Conservation (phyloP, 2,888 invertebrate genomes). For the Hipparchia sbordonii region DNA sequence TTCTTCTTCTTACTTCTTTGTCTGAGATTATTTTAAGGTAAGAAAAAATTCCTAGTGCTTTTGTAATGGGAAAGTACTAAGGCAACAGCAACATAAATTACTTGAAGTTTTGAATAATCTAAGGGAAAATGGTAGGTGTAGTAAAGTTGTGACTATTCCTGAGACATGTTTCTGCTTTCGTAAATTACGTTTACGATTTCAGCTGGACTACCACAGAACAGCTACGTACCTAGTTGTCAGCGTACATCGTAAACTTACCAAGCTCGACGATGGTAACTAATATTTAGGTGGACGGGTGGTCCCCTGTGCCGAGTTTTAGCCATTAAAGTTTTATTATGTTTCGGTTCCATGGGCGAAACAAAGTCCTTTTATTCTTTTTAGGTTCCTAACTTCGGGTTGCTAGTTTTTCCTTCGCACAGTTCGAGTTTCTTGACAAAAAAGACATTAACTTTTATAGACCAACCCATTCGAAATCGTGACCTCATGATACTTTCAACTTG, state of each 20-base stretch:
- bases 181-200: not conserved
- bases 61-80: too few relatives aligned
- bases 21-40: too few relatives aligned
- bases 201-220: not conserved
- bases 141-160: slow-evolving; percentile 2
- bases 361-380: not conserved
- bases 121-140: not conserved
- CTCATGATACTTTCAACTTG: too few relatives aligned
- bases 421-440: too few relatives aligned
- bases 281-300: slow-evolving; percentile 27
- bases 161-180: slow-evolving; percentile 4
- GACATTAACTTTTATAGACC: too few relatives aligned
- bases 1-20: too few relatives aligned
- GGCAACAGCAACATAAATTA: not conserved
- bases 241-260: slow-evolving; percentile 24
- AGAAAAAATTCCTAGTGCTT: too few relatives aligned
- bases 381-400: not conserved
- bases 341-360: not conserved
- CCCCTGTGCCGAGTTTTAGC: slow-evolving; percentile 13
- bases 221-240: slow-evolving; percentile 4
- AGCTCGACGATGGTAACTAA: slow-evolving; percentile 29
- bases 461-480: too few relatives aligned
- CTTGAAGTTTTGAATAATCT: not conserved
- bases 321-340: not conserved
- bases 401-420: not conserved